A percentile compares a stretch with the other conserved stretches of the same genome.
phyloP scores from a whole-genome alignment of 1,140 invertebrate species.

The Centruroides vittatus region DNA sequence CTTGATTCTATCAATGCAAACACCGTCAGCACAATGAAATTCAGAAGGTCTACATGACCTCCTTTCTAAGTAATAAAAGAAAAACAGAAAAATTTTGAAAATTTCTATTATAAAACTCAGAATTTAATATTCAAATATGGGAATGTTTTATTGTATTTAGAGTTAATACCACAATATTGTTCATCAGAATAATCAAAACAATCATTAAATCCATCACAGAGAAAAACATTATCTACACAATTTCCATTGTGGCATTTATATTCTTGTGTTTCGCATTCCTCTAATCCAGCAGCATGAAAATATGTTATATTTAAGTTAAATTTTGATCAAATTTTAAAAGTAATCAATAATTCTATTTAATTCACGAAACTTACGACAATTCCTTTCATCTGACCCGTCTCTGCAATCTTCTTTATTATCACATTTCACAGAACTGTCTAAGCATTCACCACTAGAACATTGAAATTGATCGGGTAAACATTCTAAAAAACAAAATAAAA shows the following conservation, averaged over 20 bases:
- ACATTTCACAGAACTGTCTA: conserved; percentile 42
- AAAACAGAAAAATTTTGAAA: background rate
- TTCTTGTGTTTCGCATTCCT: background rate
- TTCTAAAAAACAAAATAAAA: background rate
- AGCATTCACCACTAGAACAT: conserved; percentile 31
- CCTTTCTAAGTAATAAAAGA: conserved; percentile 11
- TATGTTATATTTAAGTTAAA: background rate
- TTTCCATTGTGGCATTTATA: background rate
- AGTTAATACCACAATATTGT: conserved; percentile 15
- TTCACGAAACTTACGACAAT: conserved; percentile 13
- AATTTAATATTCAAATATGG: background rate
- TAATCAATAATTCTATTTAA: too few species aligned
- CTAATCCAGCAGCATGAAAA: conserved; percentile 1
- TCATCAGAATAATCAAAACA: conserved; percentile 25
- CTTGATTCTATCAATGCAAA: conserved; percentile 20
- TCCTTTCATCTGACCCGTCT: conserved; percentile 16
- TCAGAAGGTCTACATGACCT: conserved; percentile 17
- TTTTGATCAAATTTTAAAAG: too few species aligned
- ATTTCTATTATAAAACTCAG: background rate
- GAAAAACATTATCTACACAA: conserved; percentile 86
- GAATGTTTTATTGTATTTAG: background rate
- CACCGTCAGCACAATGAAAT: conserved; percentile 13
- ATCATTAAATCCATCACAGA: conserved; percentile 37
- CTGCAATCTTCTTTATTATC: conserved; percentile 50
- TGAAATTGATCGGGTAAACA: conserved; percentile 21